These are phyloP conservation scores for Paramuricea clavata DNA, from an alignment of 92 coral and sea anemone species.

Conservation along the genomic window DNA sequence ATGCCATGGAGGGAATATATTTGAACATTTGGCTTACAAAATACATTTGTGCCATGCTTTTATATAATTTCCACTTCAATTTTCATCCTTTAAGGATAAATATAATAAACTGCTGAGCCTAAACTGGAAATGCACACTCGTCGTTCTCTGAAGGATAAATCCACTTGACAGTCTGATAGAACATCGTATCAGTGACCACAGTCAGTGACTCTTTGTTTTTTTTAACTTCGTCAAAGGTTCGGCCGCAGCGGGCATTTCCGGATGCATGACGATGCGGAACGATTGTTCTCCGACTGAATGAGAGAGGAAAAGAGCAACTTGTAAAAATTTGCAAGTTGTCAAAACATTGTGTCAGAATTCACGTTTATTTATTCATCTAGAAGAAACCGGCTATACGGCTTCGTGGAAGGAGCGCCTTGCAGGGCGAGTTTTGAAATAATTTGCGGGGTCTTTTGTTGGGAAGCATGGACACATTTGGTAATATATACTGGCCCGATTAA, in stretches of 20 bases:
- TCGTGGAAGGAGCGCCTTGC: background rate
- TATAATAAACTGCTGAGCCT: too few relatives aligned
- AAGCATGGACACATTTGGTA: constrained; percentile 27
- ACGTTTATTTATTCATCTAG: constrained; percentile 12
- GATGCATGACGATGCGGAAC: constrained; percentile 29
- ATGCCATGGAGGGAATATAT: too few relatives aligned
- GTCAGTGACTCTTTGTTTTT: background rate
- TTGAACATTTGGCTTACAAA: too few relatives aligned
- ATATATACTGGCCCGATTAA: constrained; percentile 20
- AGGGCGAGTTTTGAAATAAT: background rate
- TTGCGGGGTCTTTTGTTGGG: constrained; percentile 10
- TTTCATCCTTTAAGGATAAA: too few relatives aligned
- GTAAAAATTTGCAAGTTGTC: constrained; percentile 19
- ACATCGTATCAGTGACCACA: too few relatives aligned
- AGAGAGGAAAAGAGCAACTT: constrained; percentile 46
- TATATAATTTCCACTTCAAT: too few relatives aligned
- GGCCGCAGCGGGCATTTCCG: background rate
- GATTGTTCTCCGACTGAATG: constrained; percentile 13
- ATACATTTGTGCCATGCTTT: too few relatives aligned
- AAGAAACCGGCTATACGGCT: background rate
- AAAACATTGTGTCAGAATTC: constrained; percentile 11
- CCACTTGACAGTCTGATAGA: too few relatives aligned
- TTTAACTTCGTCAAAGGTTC: background rate
- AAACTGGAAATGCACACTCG: too few relatives aligned
- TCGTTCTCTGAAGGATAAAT: too few relatives aligned